Evolutionary conservation across 2,113 vertebrate species (phyloP).

Genomic region (Microcebus ravelobensis): DNA sequence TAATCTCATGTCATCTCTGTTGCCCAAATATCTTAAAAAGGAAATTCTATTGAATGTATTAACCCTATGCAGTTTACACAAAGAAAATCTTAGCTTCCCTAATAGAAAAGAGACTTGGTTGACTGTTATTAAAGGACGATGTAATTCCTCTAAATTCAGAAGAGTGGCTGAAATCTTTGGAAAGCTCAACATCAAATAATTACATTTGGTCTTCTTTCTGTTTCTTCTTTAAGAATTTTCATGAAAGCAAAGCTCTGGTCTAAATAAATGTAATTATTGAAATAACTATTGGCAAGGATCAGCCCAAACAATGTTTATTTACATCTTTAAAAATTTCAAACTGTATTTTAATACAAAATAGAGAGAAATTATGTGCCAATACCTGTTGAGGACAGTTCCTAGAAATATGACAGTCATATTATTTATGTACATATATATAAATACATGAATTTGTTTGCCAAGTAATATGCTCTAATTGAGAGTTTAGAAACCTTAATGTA

Average conservation of each 20-base stretch:
- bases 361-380: not conserved
- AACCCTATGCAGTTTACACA: not conserved
- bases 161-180: constrained; percentile 12
- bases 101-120: constrained; percentile 22
- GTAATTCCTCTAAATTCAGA: constrained; percentile 12
- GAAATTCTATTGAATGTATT: not conserved
- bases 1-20: not conserved
- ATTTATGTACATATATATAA: not conserved
- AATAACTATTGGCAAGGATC: constrained; percentile 52
- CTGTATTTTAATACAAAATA: constrained; percentile 24
- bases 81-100: not conserved
- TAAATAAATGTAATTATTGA: constrained; percentile 65
- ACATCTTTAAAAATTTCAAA: not conserved
- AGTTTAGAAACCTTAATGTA: not conserved
- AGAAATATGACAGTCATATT: constrained; percentile 34
- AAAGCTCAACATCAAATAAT: constrained; percentile 74
- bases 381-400: not conserved
- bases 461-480: not conserved
- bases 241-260: constrained; percentile 54
- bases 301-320: not conserved
- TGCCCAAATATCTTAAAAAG: not conserved
- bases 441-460: not conserved
- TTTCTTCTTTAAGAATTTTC: constrained; percentile 65
- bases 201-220: constrained; percentile 63
- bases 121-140: constrained; percentile 44